Conservation (phyloP, 2,113 vertebrate genomes). For the Dicrurus megarhynchus region DNA sequence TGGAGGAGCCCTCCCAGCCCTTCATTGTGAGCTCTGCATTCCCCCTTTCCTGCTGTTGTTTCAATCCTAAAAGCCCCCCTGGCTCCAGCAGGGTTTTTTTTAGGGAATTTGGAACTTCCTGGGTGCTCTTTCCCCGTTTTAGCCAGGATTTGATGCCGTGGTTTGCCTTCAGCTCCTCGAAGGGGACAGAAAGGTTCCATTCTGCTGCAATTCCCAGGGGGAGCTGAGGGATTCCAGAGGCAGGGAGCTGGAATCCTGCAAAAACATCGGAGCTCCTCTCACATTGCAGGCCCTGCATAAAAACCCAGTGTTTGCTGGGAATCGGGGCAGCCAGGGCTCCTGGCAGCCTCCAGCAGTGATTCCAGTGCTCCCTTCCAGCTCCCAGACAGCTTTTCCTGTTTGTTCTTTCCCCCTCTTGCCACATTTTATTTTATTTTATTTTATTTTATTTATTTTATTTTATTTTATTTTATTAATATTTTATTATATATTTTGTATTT, state of each 20-base stretch:
- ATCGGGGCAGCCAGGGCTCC: slow-evolving; percentile 20
- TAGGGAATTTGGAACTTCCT: not conserved
- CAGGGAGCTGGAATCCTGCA: slow-evolving; percentile 1
- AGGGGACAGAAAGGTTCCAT: not conserved
- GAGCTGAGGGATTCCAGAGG: not conserved
- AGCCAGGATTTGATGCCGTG: not conserved
- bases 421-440: not conserved
- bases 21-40: not conserved
- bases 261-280: slow-evolving; percentile 6
- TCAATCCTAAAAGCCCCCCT: not conserved
- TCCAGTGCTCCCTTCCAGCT: slow-evolving; percentile 27
- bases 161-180: not conserved
- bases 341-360: not conserved
- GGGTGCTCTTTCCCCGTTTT: not conserved
- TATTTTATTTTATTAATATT: too few relatives aligned
- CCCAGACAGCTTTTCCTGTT: not conserved
- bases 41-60: not conserved
- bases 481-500: not conserved
- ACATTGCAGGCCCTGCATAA: slow-evolving; percentile 39
- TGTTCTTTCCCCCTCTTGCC: not conserved
- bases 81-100: not conserved
- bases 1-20: not conserved
- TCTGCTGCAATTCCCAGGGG: not conserved
- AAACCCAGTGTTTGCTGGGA: slow-evolving; percentile 24
- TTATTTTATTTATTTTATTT: not conserved